Evolutionary conservation across 2,113 vertebrate genomes (phyloP).

Genomic region (Ptilorrhoa leucosticta): DNA sequence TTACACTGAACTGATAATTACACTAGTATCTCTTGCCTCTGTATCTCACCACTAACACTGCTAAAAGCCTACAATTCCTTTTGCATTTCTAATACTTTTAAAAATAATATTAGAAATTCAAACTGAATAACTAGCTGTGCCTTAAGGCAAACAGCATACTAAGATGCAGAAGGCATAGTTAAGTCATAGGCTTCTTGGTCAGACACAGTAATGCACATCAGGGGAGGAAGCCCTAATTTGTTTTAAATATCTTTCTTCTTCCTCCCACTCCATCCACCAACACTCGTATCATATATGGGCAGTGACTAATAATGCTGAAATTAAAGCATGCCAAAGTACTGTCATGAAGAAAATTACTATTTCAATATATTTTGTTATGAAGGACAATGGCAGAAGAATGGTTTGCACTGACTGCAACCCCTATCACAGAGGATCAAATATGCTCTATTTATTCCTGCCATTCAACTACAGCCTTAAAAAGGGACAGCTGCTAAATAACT

Average conservation of each 20-base stretch:
- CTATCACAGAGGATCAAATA: not conserved
- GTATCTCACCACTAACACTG: not conserved
- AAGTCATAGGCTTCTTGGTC: not conserved
- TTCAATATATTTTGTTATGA: not conserved
- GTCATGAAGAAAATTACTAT: not conserved
- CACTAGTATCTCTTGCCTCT: not conserved
- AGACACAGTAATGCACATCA: not conserved
- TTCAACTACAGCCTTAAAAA: conserved; percentile 2
- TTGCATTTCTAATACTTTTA: not conserved
- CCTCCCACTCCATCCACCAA: not conserved
- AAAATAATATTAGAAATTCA: conserved; percentile 21
- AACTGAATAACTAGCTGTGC: not conserved
- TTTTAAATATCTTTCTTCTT: conserved; percentile 8
- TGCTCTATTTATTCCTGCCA: conserved; percentile 38
- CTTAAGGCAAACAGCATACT: not conserved
- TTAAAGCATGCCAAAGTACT: not conserved
- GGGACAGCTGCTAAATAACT: not conserved
- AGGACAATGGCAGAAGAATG: not conserved
- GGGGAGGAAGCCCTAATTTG: not conserved
- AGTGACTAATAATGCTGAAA: conserved; percentile 24
- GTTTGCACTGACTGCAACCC: not conserved
- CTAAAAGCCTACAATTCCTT: not conserved
- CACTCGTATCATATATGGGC: not conserved
- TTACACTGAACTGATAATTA: conserved; percentile 1
- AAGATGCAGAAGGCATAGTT: not conserved